Percentiles rank a stretch among this genome's conserved stretches.
These are phyloP conservation scores for Sogatella furcifera DNA, from an alignment of 1,140 invertebrate genomes.

Conservation along the genomic window DNA sequence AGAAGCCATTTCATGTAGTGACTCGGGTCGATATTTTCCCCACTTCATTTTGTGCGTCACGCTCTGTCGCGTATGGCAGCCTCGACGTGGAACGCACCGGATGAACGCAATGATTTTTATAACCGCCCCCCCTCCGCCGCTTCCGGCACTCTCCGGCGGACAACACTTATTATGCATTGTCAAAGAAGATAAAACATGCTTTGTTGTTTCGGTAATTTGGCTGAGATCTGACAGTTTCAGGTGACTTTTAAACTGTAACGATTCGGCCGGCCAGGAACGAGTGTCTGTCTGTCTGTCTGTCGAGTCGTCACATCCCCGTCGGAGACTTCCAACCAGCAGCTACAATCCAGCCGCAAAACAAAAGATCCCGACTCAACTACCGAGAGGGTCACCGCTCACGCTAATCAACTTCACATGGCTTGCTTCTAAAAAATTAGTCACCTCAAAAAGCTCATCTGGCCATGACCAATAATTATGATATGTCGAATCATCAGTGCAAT, in stretches of 20 bases:
- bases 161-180: slow-evolving; percentile 24
- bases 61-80: slow-evolving; percentile 17
- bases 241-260: slow-evolving; percentile 5
- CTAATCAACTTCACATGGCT: too few relatives aligned
- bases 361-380: too few relatives aligned
- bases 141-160: slow-evolving; percentile 9
- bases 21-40: slow-evolving; percentile 13
- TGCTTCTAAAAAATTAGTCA: too few relatives aligned
- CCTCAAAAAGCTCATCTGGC: too few relatives aligned
- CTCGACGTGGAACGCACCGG: slow-evolving; percentile 23
- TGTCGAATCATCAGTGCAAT: too few relatives aligned
- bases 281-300: not conserved
- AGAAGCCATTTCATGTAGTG: slow-evolving; percentile 1
- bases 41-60: slow-evolving; percentile 16
- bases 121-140: slow-evolving; percentile 17
- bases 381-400: too few relatives aligned
- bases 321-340: not conserved
- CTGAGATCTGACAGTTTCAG: slow-evolving; percentile 15
- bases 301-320: not conserved
- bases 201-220: slow-evolving; percentile 17
- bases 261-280: not conserved
- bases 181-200: slow-evolving; percentile 20
- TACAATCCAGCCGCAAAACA: not conserved
- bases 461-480: too few relatives aligned
- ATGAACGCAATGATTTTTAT: slow-evolving; percentile 25